Evolutionary conservation across 1,140 invertebrate species (phyloP).

Genomic region (Plutomurus gul): DNA sequence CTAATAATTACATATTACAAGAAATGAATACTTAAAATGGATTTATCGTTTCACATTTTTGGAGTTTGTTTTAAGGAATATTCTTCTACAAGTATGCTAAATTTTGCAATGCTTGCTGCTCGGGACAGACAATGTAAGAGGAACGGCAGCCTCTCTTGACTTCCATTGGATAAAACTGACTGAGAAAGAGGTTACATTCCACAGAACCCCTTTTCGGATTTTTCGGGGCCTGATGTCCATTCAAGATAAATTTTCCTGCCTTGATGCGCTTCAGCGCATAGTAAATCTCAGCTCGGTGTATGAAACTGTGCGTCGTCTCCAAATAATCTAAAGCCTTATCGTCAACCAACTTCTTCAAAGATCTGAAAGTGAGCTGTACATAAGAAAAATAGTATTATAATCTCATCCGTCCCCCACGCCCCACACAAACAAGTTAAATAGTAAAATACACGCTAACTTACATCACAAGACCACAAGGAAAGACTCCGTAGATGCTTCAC

Average conservation of each 20-base stretch:
- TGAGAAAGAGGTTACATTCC: not conserved
- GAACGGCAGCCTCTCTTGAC: not conserved
- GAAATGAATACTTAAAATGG: too few relatives aligned
- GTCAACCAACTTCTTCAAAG: constrained; percentile 25
- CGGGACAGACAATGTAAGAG: not conserved
- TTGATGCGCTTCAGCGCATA: constrained; percentile 7
- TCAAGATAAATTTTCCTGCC: constrained; percentile 20
- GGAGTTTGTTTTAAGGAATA: too few relatives aligned
- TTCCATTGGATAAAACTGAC: not conserved
- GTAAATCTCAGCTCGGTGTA: constrained; percentile 3
- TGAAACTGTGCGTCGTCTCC: constrained; percentile 26
- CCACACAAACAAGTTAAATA: too few relatives aligned
- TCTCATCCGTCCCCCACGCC: not conserved
- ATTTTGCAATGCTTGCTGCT: not conserved
- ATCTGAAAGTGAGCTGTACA: constrained; percentile 36
- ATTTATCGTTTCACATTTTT: too few relatives aligned
- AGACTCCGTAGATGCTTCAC: constrained; percentile 17
- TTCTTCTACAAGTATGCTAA: not conserved
- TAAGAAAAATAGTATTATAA: not conserved
- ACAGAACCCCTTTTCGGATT: not conserved
- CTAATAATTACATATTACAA: too few relatives aligned
- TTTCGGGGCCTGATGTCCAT: constrained; percentile 34
- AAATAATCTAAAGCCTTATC: constrained; percentile 29
- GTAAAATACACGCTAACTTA: not conserved
- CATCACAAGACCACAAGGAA: constrained; percentile 37